A percentile compares a stretch with the other conserved stretches of the same genome.
Evolutionary conservation across 2,888 invertebrate species (phyloP).

Genomic region (Trachelus troglodyta): DNA sequence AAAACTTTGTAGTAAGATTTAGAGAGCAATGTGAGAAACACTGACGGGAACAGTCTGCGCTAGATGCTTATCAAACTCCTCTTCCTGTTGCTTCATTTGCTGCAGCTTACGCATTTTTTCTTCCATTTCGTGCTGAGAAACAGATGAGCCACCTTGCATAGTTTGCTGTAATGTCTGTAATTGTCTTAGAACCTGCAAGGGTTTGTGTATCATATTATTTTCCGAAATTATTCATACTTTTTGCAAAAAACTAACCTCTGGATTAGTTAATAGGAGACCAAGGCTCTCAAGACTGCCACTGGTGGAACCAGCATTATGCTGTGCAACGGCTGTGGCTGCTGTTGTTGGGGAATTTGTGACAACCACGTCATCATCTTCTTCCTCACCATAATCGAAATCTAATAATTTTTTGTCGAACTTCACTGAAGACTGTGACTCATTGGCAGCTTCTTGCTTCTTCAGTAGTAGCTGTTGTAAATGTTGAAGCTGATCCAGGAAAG

Average conservation of each 20-base stretch:
- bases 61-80: constrained; percentile 80
- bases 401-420: constrained; percentile 88
- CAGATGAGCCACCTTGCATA: constrained; percentile 54
- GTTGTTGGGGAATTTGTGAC: constrained; percentile 64
- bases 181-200: constrained; percentile 81
- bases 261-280: constrained; percentile 60
- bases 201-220: constrained; percentile 61
- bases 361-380: constrained; percentile 80
- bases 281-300: constrained; percentile 59
- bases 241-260: constrained; percentile 44
- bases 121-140: constrained; percentile 74
- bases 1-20: background rate
- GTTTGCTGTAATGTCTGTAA: constrained; percentile 80
- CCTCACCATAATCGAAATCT: constrained; percentile 93
- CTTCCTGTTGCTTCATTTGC: constrained; percentile 79
- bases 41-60: constrained; percentile 79
- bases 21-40: constrained; percentile 14
- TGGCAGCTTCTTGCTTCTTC: constrained; percentile 63
- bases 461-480: constrained; percentile 73
- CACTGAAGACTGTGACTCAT: constrained; percentile 67
- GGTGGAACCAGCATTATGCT: constrained; percentile 47
- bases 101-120: constrained; percentile 76
- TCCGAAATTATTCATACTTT: constrained; percentile 67
- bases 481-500: constrained; percentile 71
- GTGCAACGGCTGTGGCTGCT: constrained; percentile 47